Evolutionary conservation across 2,888 invertebrate genomes (phyloP), one percentile per base, ranked within the genome.

Genomic region (Marronus borbonicus): DNA sequence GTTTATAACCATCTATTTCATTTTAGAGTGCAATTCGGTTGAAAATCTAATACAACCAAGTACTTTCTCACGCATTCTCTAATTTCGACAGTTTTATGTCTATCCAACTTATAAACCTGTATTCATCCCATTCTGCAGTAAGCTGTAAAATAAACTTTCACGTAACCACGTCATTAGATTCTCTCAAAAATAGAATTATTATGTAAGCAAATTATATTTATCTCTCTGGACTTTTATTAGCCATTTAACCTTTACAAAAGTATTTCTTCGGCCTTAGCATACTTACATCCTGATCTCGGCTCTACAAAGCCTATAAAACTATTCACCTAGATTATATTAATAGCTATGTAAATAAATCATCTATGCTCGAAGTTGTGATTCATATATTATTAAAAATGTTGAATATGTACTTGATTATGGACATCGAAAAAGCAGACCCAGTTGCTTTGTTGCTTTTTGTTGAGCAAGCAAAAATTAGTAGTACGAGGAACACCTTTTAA

Each of bases 231-330:
- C 10, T 64, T 64, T 64, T 64, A 44, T 66, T 44, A 44, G 5
- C 49, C 20, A 17, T 66, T 44, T 24, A 66, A 17, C 44, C 20
- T 44, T 66, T 44, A 44, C 49, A 66, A 24, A 20, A 66, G 44
- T 44, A 66, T 17, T 66, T 66, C 8, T 24, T 8, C 24, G 66
- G 66, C 66, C 49, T 66, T 66, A 14, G 36, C 64, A 14, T n/a
- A n/a, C 64, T 31, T 31, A 28, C 64, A 55, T 20, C 55, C n/a
- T 62, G 31, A 62, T 31, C 62, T 44, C 17, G n/a, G 2, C 12
- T 49, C 31, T 66, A 66, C 7, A 31, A 44, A 44, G 20, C 10
- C 20, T 49, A 20, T 66, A 66, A 66, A 66, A 44, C 20, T 24
- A 49, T 31, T 66, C 17, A 7, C 44, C 20, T 7, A 66, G 7